A percentile compares a stretch with the other conserved stretches of the same genome.
phyloP scores from a whole-genome alignment of 2,113 vertebrate species.

The Hystrix brachyura region DNA sequence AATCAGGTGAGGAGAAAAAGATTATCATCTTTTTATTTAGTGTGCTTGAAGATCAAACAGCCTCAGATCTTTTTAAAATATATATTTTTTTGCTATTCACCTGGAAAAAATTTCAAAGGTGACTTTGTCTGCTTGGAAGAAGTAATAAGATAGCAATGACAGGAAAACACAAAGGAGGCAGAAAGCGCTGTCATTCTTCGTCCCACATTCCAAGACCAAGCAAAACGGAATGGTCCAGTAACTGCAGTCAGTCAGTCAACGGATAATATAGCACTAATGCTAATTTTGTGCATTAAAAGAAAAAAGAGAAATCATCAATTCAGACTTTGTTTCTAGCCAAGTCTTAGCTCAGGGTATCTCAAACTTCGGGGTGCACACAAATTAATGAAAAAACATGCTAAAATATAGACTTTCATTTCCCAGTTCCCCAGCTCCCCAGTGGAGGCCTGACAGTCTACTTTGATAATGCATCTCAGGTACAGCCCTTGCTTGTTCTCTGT shows the following conservation, averaged over 20 bases:
- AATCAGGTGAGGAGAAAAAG: conserved; percentile 49
- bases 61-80: conserved; percentile 43
- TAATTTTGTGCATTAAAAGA: background rate
- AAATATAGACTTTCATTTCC: background rate
- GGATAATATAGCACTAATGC: background rate
- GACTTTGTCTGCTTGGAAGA: conserved; percentile 56
- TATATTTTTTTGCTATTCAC: conserved; percentile 65
- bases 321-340: background rate
- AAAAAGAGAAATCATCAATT: background rate
- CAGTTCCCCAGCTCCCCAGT: accelerated
- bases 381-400: background rate
- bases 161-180: conserved; percentile 5
- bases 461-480: background rate
- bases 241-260: background rate
- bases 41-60: conserved; percentile 59
- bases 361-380: background rate
- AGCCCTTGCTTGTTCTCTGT: accelerated
- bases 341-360: background rate
- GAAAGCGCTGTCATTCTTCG: background rate
- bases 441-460: background rate
- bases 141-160: background rate
- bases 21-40: conserved; percentile 64
- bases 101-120: conserved; percentile 75
- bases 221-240: background rate
- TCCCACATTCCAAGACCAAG: background rate